Conservation (phyloP, 2,888 invertebrate genomes). For the Mimumesa dahlbomi region DNA sequence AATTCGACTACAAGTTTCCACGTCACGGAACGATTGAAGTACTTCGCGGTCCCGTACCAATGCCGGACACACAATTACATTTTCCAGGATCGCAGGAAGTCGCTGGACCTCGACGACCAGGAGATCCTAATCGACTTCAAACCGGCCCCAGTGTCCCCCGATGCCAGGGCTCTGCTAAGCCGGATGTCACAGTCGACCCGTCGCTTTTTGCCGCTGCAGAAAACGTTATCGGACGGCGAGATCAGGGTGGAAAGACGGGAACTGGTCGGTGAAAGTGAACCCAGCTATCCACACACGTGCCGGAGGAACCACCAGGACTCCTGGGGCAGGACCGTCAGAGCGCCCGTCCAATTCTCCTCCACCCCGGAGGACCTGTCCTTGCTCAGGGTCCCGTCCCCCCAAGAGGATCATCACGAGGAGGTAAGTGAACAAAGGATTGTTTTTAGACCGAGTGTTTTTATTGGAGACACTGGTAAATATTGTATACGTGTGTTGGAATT, state of each 20-base stretch:
- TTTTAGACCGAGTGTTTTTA: too few species aligned
- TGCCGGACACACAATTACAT: too few species aligned
- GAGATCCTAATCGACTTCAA: slow-evolving; percentile 95
- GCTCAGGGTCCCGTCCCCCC: slow-evolving; percentile 71
- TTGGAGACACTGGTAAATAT: too few species aligned
- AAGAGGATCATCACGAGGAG: slow-evolving; percentile 76
- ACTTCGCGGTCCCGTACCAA: too few species aligned
- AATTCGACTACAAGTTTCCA: too few species aligned
- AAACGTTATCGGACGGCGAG: slow-evolving; percentile 91
- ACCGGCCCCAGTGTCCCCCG: slow-evolving; percentile 86
- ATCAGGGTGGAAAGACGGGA: slow-evolving; percentile 83
- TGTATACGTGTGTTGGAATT: too few species aligned
- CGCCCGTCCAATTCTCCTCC: slow-evolving; percentile 78
- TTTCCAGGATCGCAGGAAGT: slow-evolving; percentile 55
- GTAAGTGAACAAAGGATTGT: slow-evolving; percentile 62
- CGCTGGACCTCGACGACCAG: slow-evolving; percentile 85
- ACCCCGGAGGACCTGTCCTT: slow-evolving; percentile 78
- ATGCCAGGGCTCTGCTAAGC: slow-evolving; percentile 81
- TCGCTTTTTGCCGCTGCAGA: slow-evolving; percentile 83
- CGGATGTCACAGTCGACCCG: slow-evolving; percentile 77
- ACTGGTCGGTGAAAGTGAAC: slow-evolving; percentile 79
- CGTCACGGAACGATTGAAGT: too few species aligned
- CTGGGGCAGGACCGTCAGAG: slow-evolving; percentile 73
- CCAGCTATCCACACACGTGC: slow-evolving; percentile 79
- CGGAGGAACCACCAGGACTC: slow-evolving; percentile 77